These are phyloP conservation scores for Tympanuchus pallidicinctus DNA, from an alignment of 2,113 vertebrate species.

Conservation along the genomic window DNA sequence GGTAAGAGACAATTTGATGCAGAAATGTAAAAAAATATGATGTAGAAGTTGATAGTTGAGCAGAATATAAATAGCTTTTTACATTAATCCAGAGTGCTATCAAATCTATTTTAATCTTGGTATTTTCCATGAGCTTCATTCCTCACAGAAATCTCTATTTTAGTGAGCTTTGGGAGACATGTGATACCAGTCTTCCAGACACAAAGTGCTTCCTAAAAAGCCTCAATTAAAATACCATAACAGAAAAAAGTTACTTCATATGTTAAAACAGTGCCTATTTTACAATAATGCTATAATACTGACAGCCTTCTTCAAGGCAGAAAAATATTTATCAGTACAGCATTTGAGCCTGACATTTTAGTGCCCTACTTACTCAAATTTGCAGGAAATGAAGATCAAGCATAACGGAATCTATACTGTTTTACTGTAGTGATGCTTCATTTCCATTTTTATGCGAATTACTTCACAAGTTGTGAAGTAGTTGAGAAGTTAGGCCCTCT, in stretches of 20 bases:
- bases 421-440: not conserved
- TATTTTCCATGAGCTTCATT: conserved; percentile 1
- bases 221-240: not conserved
- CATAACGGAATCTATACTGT: not conserved
- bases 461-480: not conserved
- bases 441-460: not conserved
- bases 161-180: not conserved
- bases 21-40: conserved; percentile 6
- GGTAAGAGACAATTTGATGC: not conserved
- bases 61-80: conserved; percentile 24
- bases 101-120: conserved; percentile 4
- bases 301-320: not conserved
- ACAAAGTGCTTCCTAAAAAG: not conserved
- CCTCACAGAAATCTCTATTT: not conserved
- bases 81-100: conserved; percentile 6
- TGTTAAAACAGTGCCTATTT: not conserved
- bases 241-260: not conserved
- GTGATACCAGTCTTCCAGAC: not conserved
- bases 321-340: not conserved
- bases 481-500: not conserved
- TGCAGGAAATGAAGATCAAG: not conserved
- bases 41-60: conserved; percentile 10
- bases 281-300: not conserved
- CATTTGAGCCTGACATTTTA: not conserved
- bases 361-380: not conserved